phyloP scores from a whole-genome alignment of 2,797 vertebrate genomes.

The Thripadectes ignobilis region DNA sequence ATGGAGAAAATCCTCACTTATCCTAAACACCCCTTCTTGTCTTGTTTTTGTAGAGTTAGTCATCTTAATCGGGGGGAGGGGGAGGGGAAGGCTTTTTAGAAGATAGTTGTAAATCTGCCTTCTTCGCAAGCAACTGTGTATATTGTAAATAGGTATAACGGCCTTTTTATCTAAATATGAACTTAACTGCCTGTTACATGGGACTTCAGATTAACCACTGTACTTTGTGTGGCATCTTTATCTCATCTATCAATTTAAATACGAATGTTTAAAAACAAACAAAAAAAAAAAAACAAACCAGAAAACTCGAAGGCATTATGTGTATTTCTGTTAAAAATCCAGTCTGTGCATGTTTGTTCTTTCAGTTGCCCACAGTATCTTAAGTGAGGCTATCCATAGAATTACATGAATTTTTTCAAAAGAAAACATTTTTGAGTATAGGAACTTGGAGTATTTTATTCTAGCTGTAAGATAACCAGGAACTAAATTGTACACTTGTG shows the following conservation, averaged over 20 bases:
- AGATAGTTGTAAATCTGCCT: slow-evolving; percentile 82
- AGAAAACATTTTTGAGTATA: slow-evolving; percentile 59
- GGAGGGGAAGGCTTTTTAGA: slow-evolving; percentile 80
- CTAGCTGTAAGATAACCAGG: slow-evolving; percentile 53
- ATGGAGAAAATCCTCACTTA: slow-evolving; percentile 26
- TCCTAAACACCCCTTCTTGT: slow-evolving; percentile 47
- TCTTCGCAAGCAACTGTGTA: slow-evolving; percentile 85
- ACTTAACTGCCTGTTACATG: slow-evolving; percentile 87
- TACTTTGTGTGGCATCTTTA: slow-evolving; percentile 72
- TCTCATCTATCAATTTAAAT: slow-evolving; percentile 73
- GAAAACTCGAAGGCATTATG: slow-evolving; percentile 67
- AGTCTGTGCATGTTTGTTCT: slow-evolving; percentile 71
- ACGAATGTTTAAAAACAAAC: slow-evolving; percentile 55
- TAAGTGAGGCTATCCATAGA: slow-evolving; percentile 68
- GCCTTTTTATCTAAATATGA: slow-evolving; percentile 92
- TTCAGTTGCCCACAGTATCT: slow-evolving; percentile 82
- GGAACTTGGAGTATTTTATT: slow-evolving; percentile 66
- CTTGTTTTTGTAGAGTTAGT: slow-evolving; percentile 78
- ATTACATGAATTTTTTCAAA: slow-evolving; percentile 41
- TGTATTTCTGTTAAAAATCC: slow-evolving; percentile 68
- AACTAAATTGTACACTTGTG: slow-evolving; percentile 39
- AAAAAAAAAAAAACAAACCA: background rate
- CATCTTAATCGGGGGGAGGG: slow-evolving; percentile 70
- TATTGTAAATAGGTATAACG: slow-evolving; percentile 93
- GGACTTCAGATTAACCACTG: slow-evolving; percentile 87